Evolutionary conservation across 2,797 vertebrate species (phyloP).

Genomic region (Pipistrellus pygmaeus): DNA sequence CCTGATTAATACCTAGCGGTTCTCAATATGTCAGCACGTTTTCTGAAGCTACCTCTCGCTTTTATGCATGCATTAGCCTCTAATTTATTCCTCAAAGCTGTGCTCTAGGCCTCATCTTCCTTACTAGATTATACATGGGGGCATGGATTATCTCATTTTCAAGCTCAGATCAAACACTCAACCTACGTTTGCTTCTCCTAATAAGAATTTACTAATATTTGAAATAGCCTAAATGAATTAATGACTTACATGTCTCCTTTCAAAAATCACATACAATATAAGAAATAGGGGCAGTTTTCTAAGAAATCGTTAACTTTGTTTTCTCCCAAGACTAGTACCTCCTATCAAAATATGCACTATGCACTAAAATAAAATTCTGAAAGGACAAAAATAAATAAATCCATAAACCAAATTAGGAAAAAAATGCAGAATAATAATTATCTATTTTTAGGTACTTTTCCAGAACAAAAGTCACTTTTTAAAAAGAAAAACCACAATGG

Average conservation of each 20-base stretch:
- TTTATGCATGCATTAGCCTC: neutral
- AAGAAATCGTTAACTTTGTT: slow-evolving; percentile 30
- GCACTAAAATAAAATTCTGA: slow-evolving; percentile 50
- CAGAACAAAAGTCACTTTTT: neutral
- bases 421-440: slow-evolving; percentile 23
- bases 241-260: slow-evolving; percentile 26
- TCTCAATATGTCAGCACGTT: slow-evolving; percentile 2
- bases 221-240: neutral
- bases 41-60: slow-evolving; percentile 9
- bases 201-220: slow-evolving; percentile 40
- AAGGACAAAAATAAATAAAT: neutral
- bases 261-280: slow-evolving; percentile 18
- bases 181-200: slow-evolving; percentile 21
- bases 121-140: neutral
- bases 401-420: slow-evolving; percentile 41
- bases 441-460: neutral
- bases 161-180: slow-evolving; percentile 30
- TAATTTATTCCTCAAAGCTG: slow-evolving; percentile 1
- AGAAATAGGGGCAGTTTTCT: slow-evolving; percentile 7
- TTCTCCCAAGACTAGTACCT: slow-evolving; percentile 3
- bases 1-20: neutral
- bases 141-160: slow-evolving; percentile 9
- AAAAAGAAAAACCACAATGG: slow-evolving; percentile 17
- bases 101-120: neutral
- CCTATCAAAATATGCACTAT: neutral